Evolutionary conservation across 2,113 vertebrate genomes (phyloP).

Genomic region (Columbina picui): DNA sequence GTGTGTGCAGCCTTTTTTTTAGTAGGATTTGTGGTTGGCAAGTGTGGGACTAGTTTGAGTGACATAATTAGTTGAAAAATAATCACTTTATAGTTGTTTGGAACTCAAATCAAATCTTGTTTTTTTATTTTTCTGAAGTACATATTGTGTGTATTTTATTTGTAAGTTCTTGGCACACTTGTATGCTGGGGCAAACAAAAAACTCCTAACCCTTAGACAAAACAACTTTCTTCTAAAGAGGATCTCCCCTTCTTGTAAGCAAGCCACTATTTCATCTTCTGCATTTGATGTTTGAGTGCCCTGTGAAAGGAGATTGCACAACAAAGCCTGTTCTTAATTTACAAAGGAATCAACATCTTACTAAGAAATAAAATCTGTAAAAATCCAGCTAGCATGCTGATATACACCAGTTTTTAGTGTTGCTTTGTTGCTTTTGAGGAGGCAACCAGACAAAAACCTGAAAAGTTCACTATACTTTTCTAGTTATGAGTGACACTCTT

Average conservation of each 20-base stretch:
- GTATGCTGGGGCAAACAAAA: neutral
- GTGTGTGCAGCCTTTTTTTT: neutral
- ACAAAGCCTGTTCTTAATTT: constrained; percentile 3
- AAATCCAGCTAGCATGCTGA: neutral
- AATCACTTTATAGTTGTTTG: neutral
- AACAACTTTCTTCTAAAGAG: neutral
- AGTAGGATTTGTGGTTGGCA: neutral
- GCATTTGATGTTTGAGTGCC: neutral
- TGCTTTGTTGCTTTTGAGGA: neutral
- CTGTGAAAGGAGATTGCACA: neutral
- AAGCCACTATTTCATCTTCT: neutral
- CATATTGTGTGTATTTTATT: neutral
- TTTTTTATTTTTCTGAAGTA: neutral
- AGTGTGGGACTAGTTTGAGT: neutral
- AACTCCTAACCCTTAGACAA: neutral
- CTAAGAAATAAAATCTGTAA: neutral
- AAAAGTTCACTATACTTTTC: neutral
- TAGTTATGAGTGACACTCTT: neutral
- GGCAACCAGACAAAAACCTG: neutral
- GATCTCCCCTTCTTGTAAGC: neutral
- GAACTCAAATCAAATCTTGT: neutral
- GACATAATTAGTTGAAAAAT: neutral
- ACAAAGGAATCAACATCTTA: neutral
- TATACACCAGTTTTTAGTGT: neutral
- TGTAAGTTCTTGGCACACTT: neutral